A percentile compares a stretch with the other conserved stretches of the same genome.
These are phyloP conservation scores for Corythornis cristatus DNA, from an alignment of 2,113 vertebrate genomes.

Conservation along the genomic window DNA sequence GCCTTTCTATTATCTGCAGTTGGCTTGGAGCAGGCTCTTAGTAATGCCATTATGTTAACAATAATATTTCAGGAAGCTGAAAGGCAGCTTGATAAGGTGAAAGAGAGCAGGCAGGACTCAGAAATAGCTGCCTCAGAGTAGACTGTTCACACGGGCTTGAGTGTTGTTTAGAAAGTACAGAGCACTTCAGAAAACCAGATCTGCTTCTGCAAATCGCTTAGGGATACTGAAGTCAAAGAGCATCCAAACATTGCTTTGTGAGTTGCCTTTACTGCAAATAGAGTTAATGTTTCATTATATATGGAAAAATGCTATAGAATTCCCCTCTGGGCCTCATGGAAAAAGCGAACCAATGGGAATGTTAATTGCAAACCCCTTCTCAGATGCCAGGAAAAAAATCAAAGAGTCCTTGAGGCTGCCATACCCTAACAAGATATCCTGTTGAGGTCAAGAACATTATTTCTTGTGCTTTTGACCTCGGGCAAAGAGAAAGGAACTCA, in stretches of 20 bases:
- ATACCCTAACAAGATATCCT: not conserved
- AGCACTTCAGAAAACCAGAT: not conserved
- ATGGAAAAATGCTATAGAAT: not conserved
- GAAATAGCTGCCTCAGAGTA: not conserved
- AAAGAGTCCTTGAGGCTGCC: not conserved
- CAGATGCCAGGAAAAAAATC: not conserved
- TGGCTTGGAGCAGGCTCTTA: not conserved
- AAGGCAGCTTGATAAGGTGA: constrained; percentile 4
- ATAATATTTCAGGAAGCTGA: constrained; percentile 12
- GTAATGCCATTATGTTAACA: constrained; percentile 16
- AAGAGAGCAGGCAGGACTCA: not conserved
- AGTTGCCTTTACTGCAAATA: not conserved
- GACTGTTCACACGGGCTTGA: not conserved
- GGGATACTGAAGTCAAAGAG: not conserved
- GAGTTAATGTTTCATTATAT: not conserved
- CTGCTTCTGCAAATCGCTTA: not conserved
- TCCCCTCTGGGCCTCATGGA: not conserved
- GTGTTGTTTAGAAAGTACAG: not conserved
- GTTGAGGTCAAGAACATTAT: not conserved
- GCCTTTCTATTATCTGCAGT: not conserved
- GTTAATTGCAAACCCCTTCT: not conserved
- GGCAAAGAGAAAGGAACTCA: not conserved
- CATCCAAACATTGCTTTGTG: not conserved
- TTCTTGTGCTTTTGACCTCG: not conserved
- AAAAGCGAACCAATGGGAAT: not conserved